Evolutionary conservation across 1,140 invertebrate genomes (phyloP).

Genomic region (Pseudomyrmex flavicornis): DNA sequence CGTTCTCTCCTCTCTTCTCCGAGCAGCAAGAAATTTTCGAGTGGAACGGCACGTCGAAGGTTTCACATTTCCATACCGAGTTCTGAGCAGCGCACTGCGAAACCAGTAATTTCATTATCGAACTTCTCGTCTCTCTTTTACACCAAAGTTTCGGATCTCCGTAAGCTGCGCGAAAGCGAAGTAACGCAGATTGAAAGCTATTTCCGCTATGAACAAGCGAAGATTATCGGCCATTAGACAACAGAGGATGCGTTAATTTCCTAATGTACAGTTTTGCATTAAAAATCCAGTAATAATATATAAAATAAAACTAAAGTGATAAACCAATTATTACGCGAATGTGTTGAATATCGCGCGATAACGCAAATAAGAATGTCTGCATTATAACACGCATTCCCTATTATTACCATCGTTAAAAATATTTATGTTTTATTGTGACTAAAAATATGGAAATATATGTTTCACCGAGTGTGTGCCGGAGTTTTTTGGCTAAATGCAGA

Average conservation of each 20-base stretch:
- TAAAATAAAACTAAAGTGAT: not conserved
- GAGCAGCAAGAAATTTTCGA: slow-evolving; percentile 44
- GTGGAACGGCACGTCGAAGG: slow-evolving; percentile 56
- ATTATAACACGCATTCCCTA: not conserved
- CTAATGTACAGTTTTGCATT: not conserved
- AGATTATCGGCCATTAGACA: slow-evolving; percentile 25
- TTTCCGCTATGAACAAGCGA: not conserved
- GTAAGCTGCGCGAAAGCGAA: slow-evolving; percentile 45
- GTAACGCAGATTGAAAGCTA: slow-evolving; percentile 55
- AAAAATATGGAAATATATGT: too few relatives aligned
- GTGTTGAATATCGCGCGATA: too few relatives aligned
- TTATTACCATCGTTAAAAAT: not conserved
- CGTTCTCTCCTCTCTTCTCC: slow-evolving; percentile 12
- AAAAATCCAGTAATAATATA: slow-evolving; percentile 4
- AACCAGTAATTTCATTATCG: slow-evolving; percentile 66
- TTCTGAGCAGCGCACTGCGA: slow-evolving; percentile 27
- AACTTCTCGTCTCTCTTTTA: slow-evolving; percentile 65
- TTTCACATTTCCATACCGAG: slow-evolving; percentile 57
- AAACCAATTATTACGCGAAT: not conserved
- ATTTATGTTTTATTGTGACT: not conserved
- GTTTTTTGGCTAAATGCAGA: not conserved
- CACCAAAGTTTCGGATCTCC: slow-evolving; percentile 51
- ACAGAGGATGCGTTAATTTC: slow-evolving; percentile 35
- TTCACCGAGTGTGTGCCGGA: too few relatives aligned
- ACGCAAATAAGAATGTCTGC: not conserved